phyloP scores from a whole-genome alignment of 2,888 invertebrate species.

The Ptychoptera albimana region DNA sequence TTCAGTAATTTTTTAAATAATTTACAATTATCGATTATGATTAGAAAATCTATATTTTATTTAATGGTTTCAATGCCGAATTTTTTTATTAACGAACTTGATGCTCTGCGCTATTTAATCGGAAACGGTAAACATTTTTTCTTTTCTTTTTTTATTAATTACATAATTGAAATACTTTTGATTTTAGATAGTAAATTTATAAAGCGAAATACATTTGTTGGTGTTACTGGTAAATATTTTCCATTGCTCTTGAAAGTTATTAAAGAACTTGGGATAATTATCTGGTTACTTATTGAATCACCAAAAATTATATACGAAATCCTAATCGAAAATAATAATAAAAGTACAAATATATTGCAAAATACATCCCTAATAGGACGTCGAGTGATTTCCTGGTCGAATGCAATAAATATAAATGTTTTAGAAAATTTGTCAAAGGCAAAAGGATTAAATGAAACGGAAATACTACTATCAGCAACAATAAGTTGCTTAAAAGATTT shows the following conservation, averaged over 20 bases:
- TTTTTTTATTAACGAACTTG: conserved; percentile 1
- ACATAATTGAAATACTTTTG: neutral
- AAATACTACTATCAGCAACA: neutral
- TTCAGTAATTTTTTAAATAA: too few species aligned
- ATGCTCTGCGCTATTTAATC: neutral
- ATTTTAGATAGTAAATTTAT: too few species aligned
- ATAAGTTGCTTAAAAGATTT: neutral
- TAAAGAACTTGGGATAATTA: neutral
- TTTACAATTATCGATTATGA: too few species aligned
- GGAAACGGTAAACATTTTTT: neutral
- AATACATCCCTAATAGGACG: conserved; percentile 1
- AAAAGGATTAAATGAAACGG: neutral
- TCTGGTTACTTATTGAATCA: neutral
- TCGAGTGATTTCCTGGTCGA: neutral
- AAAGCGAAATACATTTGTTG: neutral
- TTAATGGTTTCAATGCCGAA: neutral
- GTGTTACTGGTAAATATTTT: neutral
- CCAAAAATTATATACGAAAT: neutral
- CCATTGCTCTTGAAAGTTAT: neutral
- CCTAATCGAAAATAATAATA: neutral
- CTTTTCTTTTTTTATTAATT: neutral
- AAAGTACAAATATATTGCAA: neutral
- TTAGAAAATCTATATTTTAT: too few species aligned
- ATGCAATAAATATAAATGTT: conserved; percentile 16
- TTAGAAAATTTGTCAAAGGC: neutral